Evolutionary conservation across 2,797 vertebrate genomes (phyloP), one percentile per base, ranked within the genome.

Genomic region (Bradypodion ventrale): DNA sequence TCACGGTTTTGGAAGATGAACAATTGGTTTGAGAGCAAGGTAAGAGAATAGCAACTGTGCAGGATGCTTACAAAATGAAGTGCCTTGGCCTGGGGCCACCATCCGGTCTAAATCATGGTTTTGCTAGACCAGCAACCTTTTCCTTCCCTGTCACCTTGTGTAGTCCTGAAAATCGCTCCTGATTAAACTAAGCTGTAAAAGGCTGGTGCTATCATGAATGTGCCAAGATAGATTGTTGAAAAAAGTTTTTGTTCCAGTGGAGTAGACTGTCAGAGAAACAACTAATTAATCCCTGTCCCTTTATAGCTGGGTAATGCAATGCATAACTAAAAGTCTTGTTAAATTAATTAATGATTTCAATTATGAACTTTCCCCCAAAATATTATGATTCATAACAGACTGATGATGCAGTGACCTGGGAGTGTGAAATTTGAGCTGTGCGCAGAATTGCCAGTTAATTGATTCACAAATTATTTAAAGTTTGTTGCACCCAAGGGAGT

Each of bases 401-500:
- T 96, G 97, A 97, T 97, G 97, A 98, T 96, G 95, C 96, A 96
- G 93, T 96, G 96, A 97, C 97, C 97, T 96, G 87, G 83, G 94
- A 97, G 97, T 97, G 97, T 98, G 97, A 98, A 98, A 97, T 97
- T 94, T 93, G 89, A 96, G 97, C 97, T 97, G 97, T 96, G 95
- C 97, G 95, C 95, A 97, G 97, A 98, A 98, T 97, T 69, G 92
- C 96, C 95, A 97, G 97, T 98, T 99, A 99, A 99, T 98, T 98
- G 97, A 98, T 99, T 99, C 92, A 96, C 97, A 98, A 98, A 99
- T 99, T 98, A 99, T 98, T 97, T 97, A 98, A 98, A 98, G 97
- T 99, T 98, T 98, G 97, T 96, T 96, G 95, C 93, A 94, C 97
- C 96, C 97, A 92, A 90, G 97, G 97, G 98, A 98, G 97, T 93